Base-by-base conservation (phyloP, 2,888 invertebrate genomes). In the Nezara viridula region DNA sequence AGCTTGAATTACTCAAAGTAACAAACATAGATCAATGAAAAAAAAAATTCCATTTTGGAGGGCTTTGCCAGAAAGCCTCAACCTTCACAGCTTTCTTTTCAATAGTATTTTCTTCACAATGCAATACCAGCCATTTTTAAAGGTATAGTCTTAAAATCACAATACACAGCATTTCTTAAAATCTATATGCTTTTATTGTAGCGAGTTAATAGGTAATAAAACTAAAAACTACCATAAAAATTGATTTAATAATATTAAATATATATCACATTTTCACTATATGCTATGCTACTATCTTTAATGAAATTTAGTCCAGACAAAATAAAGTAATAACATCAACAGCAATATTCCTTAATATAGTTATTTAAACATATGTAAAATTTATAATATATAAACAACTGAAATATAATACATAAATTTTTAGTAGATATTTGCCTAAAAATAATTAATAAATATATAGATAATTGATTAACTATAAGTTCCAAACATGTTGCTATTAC, bases 231-330 rank as follows among this genome's bases (percentile, higher is more conserved):
- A 37, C 21, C 32, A 73, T 73, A 73, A 73, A 73, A 32, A 10
- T 73, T 14, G 32, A 37, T 73, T 60, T 73, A 37, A 73, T 73
- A 73, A 32, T 37, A 73, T 19, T 73, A 73, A 73, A 73, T 37
- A 73, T 19, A 73, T 73, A 73, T 73, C 66, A 73, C 66, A 73
- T 73, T 73, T 32, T 37, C 10, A 73, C 60, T 60, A 73, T 37
- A 73, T 32, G 10, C 66, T 37, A 73, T 32, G 10, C 66, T 73
- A 73, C 37, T 21, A 21, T 32, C 32, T 32, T 73, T 19, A 19
- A 66, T 73, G 37, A 73, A 19, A 73, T 7, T 73, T 37, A 73
- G 37, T 37, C 16, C 66, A 73, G 37, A 73, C 19, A 73, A 73
- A 7, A 37, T 37, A 73, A 37, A 73, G 6, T 19, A 73, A 16